These are phyloP conservation scores for Cephus cinctus DNA, from an alignment of 1,140 invertebrate species.

Conservation along the genomic window DNA sequence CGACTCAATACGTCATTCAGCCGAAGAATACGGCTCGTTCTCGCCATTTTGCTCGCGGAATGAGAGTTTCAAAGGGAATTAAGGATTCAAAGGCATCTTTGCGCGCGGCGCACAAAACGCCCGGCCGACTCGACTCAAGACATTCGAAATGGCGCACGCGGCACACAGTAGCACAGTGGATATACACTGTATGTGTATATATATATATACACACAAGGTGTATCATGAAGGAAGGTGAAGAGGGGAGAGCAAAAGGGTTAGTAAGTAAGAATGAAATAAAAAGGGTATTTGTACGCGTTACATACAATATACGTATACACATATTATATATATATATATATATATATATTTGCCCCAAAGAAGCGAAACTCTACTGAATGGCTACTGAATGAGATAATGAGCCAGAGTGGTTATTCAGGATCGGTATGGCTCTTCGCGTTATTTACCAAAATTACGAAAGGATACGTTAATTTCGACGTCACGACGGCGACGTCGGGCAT, in stretches of 20 bases:
- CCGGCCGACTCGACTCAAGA: constrained; percentile 28
- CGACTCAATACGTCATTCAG: constrained; percentile 58
- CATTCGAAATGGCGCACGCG: constrained; percentile 11
- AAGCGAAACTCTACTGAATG: background rate
- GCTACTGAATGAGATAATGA: constrained; percentile 3
- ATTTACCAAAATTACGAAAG: too few species aligned
- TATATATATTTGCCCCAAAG: background rate
- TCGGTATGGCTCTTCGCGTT: too few species aligned
- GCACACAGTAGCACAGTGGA: background rate
- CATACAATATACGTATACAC: too few species aligned
- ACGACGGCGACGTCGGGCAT: too few species aligned
- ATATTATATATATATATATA: too few species aligned
- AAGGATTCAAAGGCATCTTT: constrained; percentile 58
- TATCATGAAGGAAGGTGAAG: background rate
- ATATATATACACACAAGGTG: background rate
- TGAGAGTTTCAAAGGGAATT: constrained; percentile 58
- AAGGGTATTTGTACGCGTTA: background rate
- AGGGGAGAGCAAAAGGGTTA: background rate
- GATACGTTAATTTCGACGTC: too few species aligned
- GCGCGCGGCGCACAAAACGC: constrained; percentile 50
- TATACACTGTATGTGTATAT: too few species aligned
- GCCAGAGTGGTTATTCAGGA: background rate
- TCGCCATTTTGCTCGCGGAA: constrained; percentile 53
- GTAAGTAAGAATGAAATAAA: background rate
- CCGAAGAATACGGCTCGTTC: constrained; percentile 56